Conservation (phyloP, 2,797 vertebrate genomes). For the Adelosebastes latens region DNA sequence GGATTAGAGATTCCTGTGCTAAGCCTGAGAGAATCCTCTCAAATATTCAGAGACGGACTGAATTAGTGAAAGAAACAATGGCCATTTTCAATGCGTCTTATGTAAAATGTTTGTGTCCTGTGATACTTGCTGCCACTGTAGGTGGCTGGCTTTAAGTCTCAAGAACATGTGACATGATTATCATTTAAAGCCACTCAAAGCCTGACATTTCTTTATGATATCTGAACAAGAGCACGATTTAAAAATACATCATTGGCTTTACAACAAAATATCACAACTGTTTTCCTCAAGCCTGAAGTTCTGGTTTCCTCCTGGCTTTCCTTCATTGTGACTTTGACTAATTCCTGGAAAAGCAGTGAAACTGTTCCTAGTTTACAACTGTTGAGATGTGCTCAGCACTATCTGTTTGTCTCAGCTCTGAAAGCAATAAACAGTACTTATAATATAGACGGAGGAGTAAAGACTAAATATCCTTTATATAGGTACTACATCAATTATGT, state of each 20-base stretch:
- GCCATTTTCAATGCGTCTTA: constrained; percentile 65
- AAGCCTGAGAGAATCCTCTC: constrained; percentile 79
- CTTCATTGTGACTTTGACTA: not conserved
- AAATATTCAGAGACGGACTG: constrained; percentile 79
- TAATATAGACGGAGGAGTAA: not conserved
- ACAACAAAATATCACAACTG: not conserved
- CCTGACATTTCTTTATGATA: constrained; percentile 6
- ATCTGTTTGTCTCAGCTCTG: not conserved
- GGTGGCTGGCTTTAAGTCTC: constrained; percentile 36
- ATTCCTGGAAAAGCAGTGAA: constrained; percentile 14
- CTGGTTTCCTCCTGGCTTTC: not conserved
- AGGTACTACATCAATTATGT: not conserved
- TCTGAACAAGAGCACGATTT: constrained; percentile 10
- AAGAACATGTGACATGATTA: constrained; percentile 52
- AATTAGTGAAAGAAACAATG: constrained; percentile 77
- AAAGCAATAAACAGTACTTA: not conserved
- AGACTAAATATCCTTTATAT: not conserved
- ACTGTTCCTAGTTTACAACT: not conserved
- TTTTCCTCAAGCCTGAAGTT: constrained; percentile 5
- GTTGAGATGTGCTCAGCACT: not conserved
- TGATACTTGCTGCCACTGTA: constrained; percentile 44
- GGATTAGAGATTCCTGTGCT: constrained; percentile 80
- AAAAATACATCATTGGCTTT: constrained; percentile 22
- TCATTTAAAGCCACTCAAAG: constrained; percentile 33
- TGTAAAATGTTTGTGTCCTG: constrained; percentile 57